These are phyloP conservation scores for Heliconius cydno DNA, from an alignment of 2,888 invertebrate species.

Conservation along the genomic window DNA sequence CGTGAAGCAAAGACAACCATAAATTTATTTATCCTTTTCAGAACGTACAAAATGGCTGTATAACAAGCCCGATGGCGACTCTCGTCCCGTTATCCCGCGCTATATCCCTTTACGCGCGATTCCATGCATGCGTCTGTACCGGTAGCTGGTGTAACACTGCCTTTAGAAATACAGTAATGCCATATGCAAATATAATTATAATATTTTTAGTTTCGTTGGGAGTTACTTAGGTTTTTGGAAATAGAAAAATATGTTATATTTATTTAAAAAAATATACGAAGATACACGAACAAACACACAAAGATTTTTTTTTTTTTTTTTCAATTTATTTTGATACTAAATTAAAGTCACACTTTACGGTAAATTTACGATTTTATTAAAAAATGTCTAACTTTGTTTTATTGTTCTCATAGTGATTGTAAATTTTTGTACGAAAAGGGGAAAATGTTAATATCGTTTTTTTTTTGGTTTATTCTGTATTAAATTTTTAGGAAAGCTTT, in stretches of 20 bases:
- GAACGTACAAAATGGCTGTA: conserved; percentile 66
- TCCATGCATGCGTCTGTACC: conserved; percentile 72
- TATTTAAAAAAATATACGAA: not conserved
- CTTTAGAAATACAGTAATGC: not conserved
- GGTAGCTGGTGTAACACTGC: conserved; percentile 64
- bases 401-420: not conserved
- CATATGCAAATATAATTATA: not conserved
- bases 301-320: no score
- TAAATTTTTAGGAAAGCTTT: not conserved
- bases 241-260: not conserved
- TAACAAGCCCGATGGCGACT: conserved; percentile 68
- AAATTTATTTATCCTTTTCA: conserved; percentile 49
- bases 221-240: not conserved
- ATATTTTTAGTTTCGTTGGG: conserved; percentile 1
- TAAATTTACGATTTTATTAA: no score
- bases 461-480: not conserved
- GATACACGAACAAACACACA: no score
- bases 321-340: no score
- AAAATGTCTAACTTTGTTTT: no score
- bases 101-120: conserved; percentile 69
- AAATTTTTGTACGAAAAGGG: not conserved
- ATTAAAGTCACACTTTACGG: no score
- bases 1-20: not conserved
- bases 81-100: conserved; percentile 68
- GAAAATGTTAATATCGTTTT: not conserved